Evolutionary conservation across 2,113 vertebrate genomes (phyloP), one percentile per base, ranked within the genome.

Genomic region (Sturnira hondurensis): DNA sequence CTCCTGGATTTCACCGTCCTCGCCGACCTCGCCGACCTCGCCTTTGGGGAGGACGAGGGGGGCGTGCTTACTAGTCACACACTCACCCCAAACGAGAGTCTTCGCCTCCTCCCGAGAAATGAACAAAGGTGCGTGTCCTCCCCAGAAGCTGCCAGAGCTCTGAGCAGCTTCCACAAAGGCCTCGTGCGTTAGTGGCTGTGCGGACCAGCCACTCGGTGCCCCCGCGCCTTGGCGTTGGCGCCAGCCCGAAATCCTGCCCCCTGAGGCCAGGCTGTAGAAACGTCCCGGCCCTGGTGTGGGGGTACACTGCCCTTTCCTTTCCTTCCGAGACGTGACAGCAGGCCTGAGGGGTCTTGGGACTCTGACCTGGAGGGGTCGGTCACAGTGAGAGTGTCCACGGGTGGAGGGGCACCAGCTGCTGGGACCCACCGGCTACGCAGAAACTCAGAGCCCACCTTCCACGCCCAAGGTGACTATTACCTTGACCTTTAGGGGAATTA

Each of bases 401-500:
- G 58, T 24, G 19, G 1, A 16, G 58, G 61, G 5, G 13, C 33
- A 9, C 1, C 6, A 13, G 20, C 33, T 4, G 52, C 38, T 11
- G 50, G 0, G 50, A 33, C 26, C 71, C 13, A 6, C 0, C 3
- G 76, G 1, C 11, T 0, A 8, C 3, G 2, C 16, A 20, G 56
- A 33, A 33, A 7, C 2, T 9, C n/a, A 10, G 43, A 58, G 9
- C 80, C n/a, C 38, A n/a, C 14, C 4, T 4, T 50, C 3, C 63
- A 61, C 0, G 0, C 6, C 45, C 7, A 1, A 0, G 0, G 10
- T 0, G 33, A 26, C 31, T 38, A 98, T 98, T 93, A 98, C 98
- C 93, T 15, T 93, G 33, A 54, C 93, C 85, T 82, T 92, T 87
- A 0, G 98, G 58, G 10, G 97, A 91, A 7, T 89, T n/a, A 82